Conservation (phyloP, 2,888 invertebrate species). For the Eutolmus rufibarbis region DNA sequence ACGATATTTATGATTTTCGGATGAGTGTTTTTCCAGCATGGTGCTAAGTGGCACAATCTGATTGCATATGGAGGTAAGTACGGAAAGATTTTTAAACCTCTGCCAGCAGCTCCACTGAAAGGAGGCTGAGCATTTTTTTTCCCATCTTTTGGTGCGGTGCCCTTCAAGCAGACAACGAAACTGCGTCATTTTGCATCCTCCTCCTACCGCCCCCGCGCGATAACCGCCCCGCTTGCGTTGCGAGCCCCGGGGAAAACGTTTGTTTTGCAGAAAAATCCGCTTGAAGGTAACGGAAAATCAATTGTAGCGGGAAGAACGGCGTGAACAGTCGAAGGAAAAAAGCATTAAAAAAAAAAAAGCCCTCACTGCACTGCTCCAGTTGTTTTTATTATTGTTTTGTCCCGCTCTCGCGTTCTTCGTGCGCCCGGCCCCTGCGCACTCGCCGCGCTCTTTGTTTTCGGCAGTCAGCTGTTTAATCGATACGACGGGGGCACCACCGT, state of each 20-base stretch:
- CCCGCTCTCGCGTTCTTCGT: background rate
- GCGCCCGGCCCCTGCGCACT: background rate
- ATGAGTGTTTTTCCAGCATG: slow-evolving; percentile 5
- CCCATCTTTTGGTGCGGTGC: too few relatives aligned
- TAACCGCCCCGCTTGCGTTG: background rate
- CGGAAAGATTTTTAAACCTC: background rate
- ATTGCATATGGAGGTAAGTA: slow-evolving; percentile 29
- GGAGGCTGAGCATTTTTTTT: background rate
- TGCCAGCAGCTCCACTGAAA: background rate
- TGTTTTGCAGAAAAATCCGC: background rate
- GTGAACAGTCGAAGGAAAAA: background rate
- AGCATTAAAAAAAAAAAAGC: background rate
- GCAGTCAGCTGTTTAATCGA: slow-evolving; percentile 29
- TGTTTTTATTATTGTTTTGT: slow-evolving; percentile 39
- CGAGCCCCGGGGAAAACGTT: background rate
- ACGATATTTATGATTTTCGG: background rate
- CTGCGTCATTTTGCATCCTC: slow-evolving; percentile 4
- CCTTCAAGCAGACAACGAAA: background rate
- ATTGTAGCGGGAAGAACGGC: slow-evolving; percentile 14
- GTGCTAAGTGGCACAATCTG: slow-evolving; percentile 25
- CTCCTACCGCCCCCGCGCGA: background rate
- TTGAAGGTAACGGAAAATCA: slow-evolving; percentile 13
- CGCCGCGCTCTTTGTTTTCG: background rate
- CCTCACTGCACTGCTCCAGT: slow-evolving; percentile 34
- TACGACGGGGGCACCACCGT: background rate